Base-by-base conservation (phyloP, 2,113 vertebrate species). In the Gallinago media region DNA sequence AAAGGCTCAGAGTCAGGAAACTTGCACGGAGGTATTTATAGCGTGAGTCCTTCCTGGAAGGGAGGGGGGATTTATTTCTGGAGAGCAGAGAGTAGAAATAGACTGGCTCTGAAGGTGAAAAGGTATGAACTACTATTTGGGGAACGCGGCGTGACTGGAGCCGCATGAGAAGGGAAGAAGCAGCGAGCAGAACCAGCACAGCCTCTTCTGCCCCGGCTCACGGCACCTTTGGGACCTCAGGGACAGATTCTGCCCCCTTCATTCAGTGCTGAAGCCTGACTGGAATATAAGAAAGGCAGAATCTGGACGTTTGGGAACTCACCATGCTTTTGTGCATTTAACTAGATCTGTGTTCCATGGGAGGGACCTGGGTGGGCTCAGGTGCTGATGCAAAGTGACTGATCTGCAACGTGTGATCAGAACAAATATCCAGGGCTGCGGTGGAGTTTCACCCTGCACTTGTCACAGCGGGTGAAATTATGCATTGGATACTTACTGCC, bases 41-140 rank as follows among this genome's bases (percentile, higher is more conserved):
- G 88, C 4, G 0, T 49, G 31, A 26, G 25, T 91, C 6, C 52
- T 89, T 96, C 85, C 88, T 94, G 92, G 34, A 79, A 85, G 84
- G 85, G 63, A 89, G 46, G 38, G 26, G 22, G 80, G 77, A 58
- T 44, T 89, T 92, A 92, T 80, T 94, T 95, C 76, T 88, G 92
- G 88, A 49, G 74, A 93, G 31, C 54, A 81, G 68, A 65, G 88
- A 84, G 79, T 75, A 95, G 88, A 94, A 94, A 92, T 56, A 96
- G 90, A 80, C 47, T 65, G n/a, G 14, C 67, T 67, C 83, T 90
- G 88, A 96, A 96, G 96, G 92, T 91, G 94, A 92, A 96, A 96
- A 96, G 90, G 90, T 96, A 74, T 67, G 88, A 88, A 80, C 40
- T 92, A 79, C 88, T 96, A 86, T 91, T 78, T 91, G 61, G 79